Evolutionary conservation across 2,888 invertebrate genomes (phyloP), one percentile per base, ranked within the genome.

Genomic region (Bellardia pandia): DNA sequence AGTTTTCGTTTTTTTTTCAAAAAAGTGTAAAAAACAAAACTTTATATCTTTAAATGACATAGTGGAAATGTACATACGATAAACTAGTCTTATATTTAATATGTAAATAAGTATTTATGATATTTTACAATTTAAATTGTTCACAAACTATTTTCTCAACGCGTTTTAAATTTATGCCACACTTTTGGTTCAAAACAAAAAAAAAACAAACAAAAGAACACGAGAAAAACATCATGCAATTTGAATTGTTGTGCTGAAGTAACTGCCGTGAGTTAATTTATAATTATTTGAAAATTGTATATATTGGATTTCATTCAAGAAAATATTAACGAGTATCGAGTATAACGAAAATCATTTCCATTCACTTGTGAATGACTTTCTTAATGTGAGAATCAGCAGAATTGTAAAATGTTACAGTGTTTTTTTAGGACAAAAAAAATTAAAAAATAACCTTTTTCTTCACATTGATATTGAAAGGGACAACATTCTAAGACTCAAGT

Each of bases 121-220:
- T 40, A 86, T 81, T 86, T 86, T 78, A 74, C 71, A 78, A 84
- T 77, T 84, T 84, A 82, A 83, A 84, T 84, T 80, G 68, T 86
- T 78, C n/a, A 58, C 62, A 76, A 89, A 86, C 85, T 78, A 88
- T 88, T 88, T 88, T 80, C 82, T 86, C 79, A 89, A 86, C 89
- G 88, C 89, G 83, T 89, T 89, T 88, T 83, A 88, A 89, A 89
- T 89, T 89, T 89, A 89, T 89, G 88, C 88, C 78, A 86, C 86
- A 88, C 81, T 82, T 74, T 77, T 14, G 30, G 13, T 37, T 60
- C 4, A 58, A 62, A 14, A 23, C 14, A 64, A 71, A 62, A 68
- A 75, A 48, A 51, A n/a, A n/a, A n/a, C n/a, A n/a, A 62, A 76
- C 77, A 51, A 45, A 51, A 37, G 2, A 60, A 78, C 45, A 9